These are phyloP conservation scores for Brachyptera putata DNA, from an alignment of 2,888 invertebrate genomes.

Conservation along the genomic window DNA sequence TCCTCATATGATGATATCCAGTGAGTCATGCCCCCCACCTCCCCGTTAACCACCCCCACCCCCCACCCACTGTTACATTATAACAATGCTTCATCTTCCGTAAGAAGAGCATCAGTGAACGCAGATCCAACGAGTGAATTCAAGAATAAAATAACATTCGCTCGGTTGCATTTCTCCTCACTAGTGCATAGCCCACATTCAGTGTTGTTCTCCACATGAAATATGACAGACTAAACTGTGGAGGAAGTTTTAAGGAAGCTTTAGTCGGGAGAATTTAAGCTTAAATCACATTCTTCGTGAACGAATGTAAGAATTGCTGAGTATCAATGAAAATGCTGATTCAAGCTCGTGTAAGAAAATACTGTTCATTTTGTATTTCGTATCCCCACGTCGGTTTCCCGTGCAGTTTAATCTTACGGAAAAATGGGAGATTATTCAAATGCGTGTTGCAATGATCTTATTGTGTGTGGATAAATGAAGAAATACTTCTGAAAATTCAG, in stretches of 20 bases:
- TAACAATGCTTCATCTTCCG: conserved; percentile 18
- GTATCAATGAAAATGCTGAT: too few species aligned
- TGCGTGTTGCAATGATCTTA: too few species aligned
- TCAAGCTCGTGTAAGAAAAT: too few species aligned
- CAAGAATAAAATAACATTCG: conserved; percentile 12
- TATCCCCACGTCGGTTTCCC: too few species aligned
- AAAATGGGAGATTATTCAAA: too few species aligned
- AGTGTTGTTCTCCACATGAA: conserved; percentile 10
- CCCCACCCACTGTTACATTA: neutral
- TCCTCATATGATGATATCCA: conserved; percentile 1
- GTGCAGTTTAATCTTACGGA: too few species aligned
- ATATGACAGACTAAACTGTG: conserved; percentile 12
- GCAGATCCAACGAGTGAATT: conserved; percentile 7
- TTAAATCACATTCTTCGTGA: neutral
- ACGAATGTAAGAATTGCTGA: conserved; percentile 12
- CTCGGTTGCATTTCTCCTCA: neutral
- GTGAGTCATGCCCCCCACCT: conserved; percentile 16
- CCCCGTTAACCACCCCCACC: too few species aligned
- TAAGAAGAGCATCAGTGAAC: conserved; percentile 9
- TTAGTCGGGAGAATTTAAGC: conserved; percentile 9
- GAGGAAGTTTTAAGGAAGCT: conserved; percentile 10
- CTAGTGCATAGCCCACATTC: neutral
- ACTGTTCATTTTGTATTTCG: too few species aligned
- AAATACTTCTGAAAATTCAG: too few species aligned
- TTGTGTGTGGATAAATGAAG: too few species aligned